These are phyloP conservation scores for Solea solea DNA, from an alignment of 2,113 vertebrate species.

Conservation along the genomic window DNA sequence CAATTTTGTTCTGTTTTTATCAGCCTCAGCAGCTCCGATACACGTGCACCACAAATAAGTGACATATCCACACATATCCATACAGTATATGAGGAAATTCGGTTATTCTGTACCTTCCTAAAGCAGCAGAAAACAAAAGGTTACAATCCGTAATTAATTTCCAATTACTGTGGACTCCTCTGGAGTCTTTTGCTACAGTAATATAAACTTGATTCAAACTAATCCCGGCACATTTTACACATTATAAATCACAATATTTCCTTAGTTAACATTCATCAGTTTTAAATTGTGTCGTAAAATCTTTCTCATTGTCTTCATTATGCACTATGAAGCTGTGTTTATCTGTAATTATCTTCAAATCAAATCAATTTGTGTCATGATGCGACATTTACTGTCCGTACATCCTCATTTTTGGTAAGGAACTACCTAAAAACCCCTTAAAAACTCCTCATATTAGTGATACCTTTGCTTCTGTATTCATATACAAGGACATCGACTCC, in stretches of 20 bases:
- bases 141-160: background rate
- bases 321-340: background rate
- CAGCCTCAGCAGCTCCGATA: background rate
- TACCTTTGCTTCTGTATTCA: no score
- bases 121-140: background rate
- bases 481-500: no score
- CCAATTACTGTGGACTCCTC: background rate
- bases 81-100: background rate
- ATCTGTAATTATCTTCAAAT: background rate
- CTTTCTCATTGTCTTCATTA: background rate
- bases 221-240: no score
- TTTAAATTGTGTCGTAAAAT: background rate
- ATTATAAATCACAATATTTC: background rate
- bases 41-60: slow-evolving; percentile 8
- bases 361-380: no score
- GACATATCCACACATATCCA: background rate
- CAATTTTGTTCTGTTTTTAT: slow-evolving; percentile 4
- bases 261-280: background rate
- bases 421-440: no score
- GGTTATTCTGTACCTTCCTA: background rate
- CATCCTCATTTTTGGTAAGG: no score
- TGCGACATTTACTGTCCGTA: no score
- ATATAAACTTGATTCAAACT: background rate
- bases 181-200: background rate
- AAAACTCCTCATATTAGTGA: no score